These are phyloP conservation scores for Nasonovia ribisnigri DNA, from an alignment of 2,888 invertebrate genomes.

Conservation along the genomic window DNA sequence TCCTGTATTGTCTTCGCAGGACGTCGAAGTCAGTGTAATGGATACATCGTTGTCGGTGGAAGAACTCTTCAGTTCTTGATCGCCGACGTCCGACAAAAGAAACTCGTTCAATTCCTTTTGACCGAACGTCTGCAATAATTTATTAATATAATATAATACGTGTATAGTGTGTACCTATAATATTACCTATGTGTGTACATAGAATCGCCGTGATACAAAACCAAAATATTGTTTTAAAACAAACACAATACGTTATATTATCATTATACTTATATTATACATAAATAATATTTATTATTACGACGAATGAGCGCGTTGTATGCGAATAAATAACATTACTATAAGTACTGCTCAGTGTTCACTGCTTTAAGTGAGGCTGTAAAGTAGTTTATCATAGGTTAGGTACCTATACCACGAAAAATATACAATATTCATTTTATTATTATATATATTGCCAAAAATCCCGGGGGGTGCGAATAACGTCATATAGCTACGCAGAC, in stretches of 20 bases:
- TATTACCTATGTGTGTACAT: no score
- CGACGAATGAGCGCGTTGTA: not conserved
- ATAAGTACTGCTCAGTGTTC: not conserved
- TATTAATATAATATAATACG: not conserved
- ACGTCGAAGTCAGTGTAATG: slow-evolving; percentile 48
- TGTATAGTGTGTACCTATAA: no score
- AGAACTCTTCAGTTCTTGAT: slow-evolving; percentile 60
- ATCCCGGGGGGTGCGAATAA: not conserved
- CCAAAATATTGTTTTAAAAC: not conserved
- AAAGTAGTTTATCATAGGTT: not conserved
- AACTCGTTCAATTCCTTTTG: slow-evolving; percentile 63
- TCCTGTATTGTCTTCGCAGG: slow-evolving; percentile 64
- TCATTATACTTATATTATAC: no score
- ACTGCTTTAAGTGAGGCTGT: not conserved
- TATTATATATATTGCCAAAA: not conserved
- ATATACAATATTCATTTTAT: not conserved
- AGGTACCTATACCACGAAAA: not conserved
- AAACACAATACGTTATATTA: not conserved
- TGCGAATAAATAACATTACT: not conserved
- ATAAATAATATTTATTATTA: not conserved
- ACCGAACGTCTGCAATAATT: slow-evolving; percentile 54
- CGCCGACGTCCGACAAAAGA: slow-evolving; percentile 57
- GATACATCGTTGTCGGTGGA: slow-evolving; percentile 34
- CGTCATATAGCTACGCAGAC: not conserved
- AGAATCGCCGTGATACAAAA: not conserved